A percentile compares a stretch with the other conserved stretches of the same genome.
phyloP scores from a whole-genome alignment of 2,888 invertebrate species.

The Alloplasta piceator region DNA sequence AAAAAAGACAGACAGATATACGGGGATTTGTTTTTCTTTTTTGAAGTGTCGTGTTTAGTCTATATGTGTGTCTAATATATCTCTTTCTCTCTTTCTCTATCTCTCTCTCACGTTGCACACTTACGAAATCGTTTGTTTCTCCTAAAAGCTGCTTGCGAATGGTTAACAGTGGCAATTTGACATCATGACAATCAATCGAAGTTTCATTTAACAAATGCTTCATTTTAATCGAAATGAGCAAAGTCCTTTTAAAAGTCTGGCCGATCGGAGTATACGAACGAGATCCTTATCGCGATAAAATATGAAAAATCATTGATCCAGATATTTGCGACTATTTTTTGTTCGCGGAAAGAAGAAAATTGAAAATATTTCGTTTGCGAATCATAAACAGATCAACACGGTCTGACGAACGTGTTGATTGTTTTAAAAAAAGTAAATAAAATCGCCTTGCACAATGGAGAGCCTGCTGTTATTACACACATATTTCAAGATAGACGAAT shows the following conservation, averaged over 20 bases:
- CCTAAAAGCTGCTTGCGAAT: conserved; percentile 83
- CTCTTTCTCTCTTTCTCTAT: conserved; percentile 37
- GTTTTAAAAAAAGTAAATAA: too few species aligned
- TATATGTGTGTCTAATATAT: conserved; percentile 72
- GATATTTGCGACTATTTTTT: background rate
- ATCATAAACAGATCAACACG: background rate
- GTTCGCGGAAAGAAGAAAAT: conserved; percentile 1
- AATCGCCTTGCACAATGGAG: conserved; percentile 40
- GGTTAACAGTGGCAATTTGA: conserved; percentile 71
- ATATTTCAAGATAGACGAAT: conserved; percentile 79
- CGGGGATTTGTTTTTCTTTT: conserved; percentile 62
- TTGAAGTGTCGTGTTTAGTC: conserved; percentile 69
- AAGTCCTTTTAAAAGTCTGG: background rate
- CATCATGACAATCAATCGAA: conserved; percentile 49
- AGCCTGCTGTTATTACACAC: conserved; percentile 76
- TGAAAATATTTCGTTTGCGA: background rate
- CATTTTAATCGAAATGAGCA: background rate
- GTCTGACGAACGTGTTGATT: too few species aligned
- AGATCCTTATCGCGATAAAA: conserved; percentile 12
- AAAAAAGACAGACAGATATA: conserved; percentile 31
- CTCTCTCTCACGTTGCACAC: conserved; percentile 77
- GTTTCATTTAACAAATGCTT: conserved; percentile 22
- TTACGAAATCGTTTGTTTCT: conserved; percentile 83
- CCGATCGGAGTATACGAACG: background rate
- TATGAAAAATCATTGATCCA: background rate